Evolutionary conservation across 1,140 invertebrate genomes (phyloP).

Genomic region (Bombus picipes): DNA sequence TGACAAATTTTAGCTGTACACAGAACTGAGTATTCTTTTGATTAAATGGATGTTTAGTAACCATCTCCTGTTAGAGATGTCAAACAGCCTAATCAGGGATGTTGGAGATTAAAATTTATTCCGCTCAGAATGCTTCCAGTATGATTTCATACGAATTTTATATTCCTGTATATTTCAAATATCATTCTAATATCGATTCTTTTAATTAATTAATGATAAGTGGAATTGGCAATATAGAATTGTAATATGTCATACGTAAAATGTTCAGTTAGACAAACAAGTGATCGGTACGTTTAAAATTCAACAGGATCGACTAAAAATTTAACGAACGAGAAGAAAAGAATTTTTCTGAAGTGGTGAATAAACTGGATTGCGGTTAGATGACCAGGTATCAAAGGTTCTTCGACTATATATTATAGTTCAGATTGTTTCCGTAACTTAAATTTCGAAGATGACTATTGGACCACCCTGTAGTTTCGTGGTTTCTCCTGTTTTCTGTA

Average conservation of each 20-base stretch:
- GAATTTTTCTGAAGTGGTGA: background rate
- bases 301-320: too few relatives aligned
- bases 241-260: background rate
- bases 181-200: background rate
- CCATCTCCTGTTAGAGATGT: background rate
- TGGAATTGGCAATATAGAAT: background rate
- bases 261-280: background rate
- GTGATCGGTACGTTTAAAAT: background rate
- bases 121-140: background rate
- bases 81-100: background rate
- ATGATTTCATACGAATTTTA: background rate
- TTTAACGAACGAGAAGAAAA: background rate
- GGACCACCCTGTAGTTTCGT: slow-evolving; percentile 43
- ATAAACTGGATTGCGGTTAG: background rate
- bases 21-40: background rate
- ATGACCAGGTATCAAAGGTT: background rate
- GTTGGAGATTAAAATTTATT: background rate
- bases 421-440: background rate
- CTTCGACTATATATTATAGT: background rate
- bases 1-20: background rate
- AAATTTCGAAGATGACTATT: background rate
- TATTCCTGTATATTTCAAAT: background rate
- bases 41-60: background rate
- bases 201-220: background rate
- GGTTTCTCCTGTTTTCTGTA: slow-evolving; percentile 41